Percentiles rank a stretch among this genome's conserved stretches.
phyloP scores from a whole-genome alignment of 2,888 invertebrate species.

The Ceraclea dissimilis region DNA sequence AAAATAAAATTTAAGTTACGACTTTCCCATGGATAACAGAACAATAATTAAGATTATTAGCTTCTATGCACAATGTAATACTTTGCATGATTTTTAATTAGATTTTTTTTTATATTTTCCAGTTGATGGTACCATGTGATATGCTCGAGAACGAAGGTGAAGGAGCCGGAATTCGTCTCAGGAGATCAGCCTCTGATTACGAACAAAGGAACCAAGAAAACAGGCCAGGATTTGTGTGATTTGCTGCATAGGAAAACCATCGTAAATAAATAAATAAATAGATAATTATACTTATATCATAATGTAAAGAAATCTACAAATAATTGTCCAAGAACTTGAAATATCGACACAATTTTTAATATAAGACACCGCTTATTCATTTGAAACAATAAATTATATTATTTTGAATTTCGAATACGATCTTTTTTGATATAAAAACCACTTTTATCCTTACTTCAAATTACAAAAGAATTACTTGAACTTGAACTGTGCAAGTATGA shows the following conservation, averaged over 20 bases:
- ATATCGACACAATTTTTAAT: background rate
- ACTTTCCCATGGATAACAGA: too few species aligned
- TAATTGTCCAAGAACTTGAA: background rate
- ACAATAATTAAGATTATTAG: too few species aligned
- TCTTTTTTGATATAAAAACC: too few species aligned
- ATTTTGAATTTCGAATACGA: too few species aligned
- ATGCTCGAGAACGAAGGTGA: slow-evolving; percentile 23
- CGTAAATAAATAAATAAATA: background rate
- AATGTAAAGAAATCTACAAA: background rate
- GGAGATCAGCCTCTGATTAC: slow-evolving; percentile 18
- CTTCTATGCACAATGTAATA: too few species aligned
- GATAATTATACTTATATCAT: background rate
- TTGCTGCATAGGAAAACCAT: background rate
- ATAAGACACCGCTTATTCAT: too few species aligned
- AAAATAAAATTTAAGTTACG: too few species aligned
- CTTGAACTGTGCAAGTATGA: too few species aligned
- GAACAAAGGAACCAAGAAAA: slow-evolving; percentile 19
- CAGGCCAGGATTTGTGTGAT: slow-evolving; percentile 18
- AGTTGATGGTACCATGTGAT: slow-evolving; percentile 27
- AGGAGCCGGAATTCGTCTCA: slow-evolving; percentile 17
- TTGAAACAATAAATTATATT: too few species aligned
- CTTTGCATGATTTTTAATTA: too few species aligned
- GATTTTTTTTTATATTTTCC: background rate
- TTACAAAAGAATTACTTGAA: too few species aligned
- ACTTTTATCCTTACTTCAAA: too few species aligned